These are phyloP conservation scores for Poeciliopsis presidionis DNA, from an alignment of 2,797 vertebrate species.

Conservation along the genomic window DNA sequence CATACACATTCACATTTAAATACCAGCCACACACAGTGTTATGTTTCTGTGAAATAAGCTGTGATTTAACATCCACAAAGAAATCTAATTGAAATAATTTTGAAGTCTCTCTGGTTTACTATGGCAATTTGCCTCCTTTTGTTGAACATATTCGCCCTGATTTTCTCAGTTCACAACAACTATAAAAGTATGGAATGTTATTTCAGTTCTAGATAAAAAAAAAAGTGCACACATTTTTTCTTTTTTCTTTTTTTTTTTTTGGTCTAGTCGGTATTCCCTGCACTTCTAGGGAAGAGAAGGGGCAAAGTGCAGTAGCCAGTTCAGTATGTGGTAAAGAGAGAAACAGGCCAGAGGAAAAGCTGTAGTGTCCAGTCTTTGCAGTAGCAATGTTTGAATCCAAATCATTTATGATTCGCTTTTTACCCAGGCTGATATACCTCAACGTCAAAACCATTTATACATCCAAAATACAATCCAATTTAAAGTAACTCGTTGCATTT, in stretches of 20 bases:
- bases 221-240: not conserved
- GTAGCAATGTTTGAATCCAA: not conserved
- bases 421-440: not conserved
- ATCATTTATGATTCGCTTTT: not conserved
- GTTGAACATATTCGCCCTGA: not conserved
- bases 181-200: not conserved
- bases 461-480: not conserved
- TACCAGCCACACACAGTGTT: conserved; percentile 13
- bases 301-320: not conserved
- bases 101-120: conserved; percentile 8
- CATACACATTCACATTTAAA: conserved; percentile 20
- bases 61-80: conserved; percentile 35
- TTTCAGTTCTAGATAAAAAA: not conserved
- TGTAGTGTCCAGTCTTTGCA: not conserved
- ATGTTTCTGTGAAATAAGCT: conserved; percentile 58
- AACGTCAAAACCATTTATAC: not conserved
- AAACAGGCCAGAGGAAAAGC: not conserved
- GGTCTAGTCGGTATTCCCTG: not conserved
- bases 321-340: not conserved
- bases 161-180: not conserved
- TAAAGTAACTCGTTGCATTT: not conserved
- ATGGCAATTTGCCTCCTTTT: conserved; percentile 23
- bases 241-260: not conserved
- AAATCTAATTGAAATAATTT: not conserved
- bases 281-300: not conserved